Conservation (phyloP, 2,113 vertebrate genomes). For the Lasiurus borealis region DNA sequence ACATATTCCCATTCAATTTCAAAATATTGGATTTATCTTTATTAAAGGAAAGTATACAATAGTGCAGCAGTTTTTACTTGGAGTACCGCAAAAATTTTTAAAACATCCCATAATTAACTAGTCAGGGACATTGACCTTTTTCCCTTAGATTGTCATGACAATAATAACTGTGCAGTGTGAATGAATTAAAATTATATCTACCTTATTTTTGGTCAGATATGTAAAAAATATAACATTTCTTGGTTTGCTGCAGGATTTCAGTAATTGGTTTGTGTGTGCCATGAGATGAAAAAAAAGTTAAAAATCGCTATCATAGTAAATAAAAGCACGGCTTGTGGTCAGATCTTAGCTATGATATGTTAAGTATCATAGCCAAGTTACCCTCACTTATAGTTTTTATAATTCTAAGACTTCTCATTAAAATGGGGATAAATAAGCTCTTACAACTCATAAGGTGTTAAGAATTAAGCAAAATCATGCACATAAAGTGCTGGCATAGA, state of each 20-base stretch:
- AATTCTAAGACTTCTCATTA: constrained; percentile 6
- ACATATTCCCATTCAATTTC: background rate
- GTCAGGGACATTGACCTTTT: background rate
- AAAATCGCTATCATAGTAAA: background rate
- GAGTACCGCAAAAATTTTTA: background rate
- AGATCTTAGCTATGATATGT: background rate
- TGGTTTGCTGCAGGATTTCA: background rate
- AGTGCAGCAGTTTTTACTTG: too few relatives aligned
- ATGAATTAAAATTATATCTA: background rate
- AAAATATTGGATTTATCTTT: constrained; percentile 1
- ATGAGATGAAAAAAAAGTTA: background rate
- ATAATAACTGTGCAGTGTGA: background rate
- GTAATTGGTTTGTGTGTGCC: background rate
- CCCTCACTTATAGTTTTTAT: constrained; percentile 7
- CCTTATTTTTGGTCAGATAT: background rate
- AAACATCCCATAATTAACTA: background rate
- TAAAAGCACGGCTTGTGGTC: background rate
- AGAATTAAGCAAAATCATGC: background rate
- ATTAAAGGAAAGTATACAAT: background rate
- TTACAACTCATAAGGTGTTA: background rate
- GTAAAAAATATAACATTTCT: background rate
- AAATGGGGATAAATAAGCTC: background rate
- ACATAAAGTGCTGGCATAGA: background rate
- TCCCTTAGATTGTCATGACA: background rate
- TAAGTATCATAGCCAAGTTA: background rate